Base-by-base conservation (phyloP, 2,797 vertebrate genomes). In the Anableps anableps region DNA sequence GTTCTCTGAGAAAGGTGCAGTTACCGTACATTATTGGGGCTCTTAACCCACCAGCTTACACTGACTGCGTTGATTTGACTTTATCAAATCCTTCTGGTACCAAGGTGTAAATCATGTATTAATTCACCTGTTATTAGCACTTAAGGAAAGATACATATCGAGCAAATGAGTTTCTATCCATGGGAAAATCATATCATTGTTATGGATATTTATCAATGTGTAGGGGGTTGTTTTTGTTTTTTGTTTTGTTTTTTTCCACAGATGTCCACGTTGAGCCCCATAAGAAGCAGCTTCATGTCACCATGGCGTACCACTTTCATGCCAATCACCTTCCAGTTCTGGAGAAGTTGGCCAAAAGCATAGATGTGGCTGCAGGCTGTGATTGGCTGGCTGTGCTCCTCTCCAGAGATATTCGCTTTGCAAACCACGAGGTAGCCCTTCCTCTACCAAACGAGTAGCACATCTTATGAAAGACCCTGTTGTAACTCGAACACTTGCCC, bases 221-320 rank as follows among this genome's bases (percentile, higher is more conserved):
- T 26, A 41, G 29, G 7, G n/a, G n/a, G n/a, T n/a, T 79, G 47
- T 47, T 3, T 75, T 13, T 48, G 47, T 70, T 70, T 64, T 31
- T 76, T 10, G 38, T 80, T 19, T 50, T 9, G 53, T 34, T 78
- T 14, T 34, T 79, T 36, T 51, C 6, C 81, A 47, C 94, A 99
- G 98, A 99, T 83, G 98, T 96, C 9, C 97, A 96, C 0, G 97
- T 99, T 75, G 99, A 99, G 84, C 97, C 97, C 38, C 98, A 99
- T 85, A 99, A 98, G 95, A 99, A 99, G 94, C 98, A 99, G 89
- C 97, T 99, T 34, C 99, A 99, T 0, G 97, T 99, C 74, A 99
- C 98, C 0, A 93, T 99, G 93, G 98, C 99, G 0, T 99, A 99
- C 93, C 98, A 99, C 94, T 99, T 99, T 94, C 98, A 99, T 91